Evolutionary conservation across 2,113 vertebrate genomes (phyloP).

Genomic region (Datnioides undecimradiatus): DNA sequence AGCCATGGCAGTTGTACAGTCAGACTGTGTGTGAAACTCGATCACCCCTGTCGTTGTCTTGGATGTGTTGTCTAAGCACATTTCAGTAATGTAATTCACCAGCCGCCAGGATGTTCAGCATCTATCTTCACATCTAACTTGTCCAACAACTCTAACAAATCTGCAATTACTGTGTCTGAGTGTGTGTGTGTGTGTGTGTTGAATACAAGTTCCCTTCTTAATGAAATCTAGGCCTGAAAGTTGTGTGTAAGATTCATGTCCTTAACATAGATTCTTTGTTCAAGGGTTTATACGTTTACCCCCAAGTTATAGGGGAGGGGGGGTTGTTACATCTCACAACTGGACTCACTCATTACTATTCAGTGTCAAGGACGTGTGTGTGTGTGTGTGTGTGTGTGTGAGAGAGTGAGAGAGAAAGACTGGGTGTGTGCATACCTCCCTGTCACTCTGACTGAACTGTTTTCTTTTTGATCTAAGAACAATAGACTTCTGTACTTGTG

Average conservation of each 20-base stretch:
- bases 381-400: slow-evolving; percentile 41
- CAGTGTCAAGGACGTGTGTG: slow-evolving; percentile 71
- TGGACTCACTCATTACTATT: slow-evolving; percentile 81
- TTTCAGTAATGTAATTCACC: slow-evolving; percentile 77
- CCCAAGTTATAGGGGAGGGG: slow-evolving; percentile 18
- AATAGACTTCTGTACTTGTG: slow-evolving; percentile 86
- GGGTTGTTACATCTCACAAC: slow-evolving; percentile 47
- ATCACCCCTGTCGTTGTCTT: slow-evolving; percentile 62
- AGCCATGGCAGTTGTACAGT: slow-evolving; percentile 75
- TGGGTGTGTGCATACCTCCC: slow-evolving; percentile 58
- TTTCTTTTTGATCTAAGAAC: slow-evolving; percentile 78
- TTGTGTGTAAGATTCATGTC: slow-evolving; percentile 42
- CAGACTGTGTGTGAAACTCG: slow-evolving; percentile 59
- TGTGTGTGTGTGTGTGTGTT: slow-evolving; percentile 37
- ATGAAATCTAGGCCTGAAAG: slow-evolving; percentile 43
- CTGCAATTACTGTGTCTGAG: slow-evolving; percentile 42
- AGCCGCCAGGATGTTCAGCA: slow-evolving; percentile 66
- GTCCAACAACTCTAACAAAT: slow-evolving; percentile 49
- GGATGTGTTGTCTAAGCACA: slow-evolving; percentile 73
- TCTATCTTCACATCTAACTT: slow-evolving; percentile 60
- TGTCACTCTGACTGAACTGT: slow-evolving; percentile 67
- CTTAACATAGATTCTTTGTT: slow-evolving; percentile 42
- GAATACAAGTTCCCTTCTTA: slow-evolving; percentile 38
- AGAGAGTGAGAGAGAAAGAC: background rate
- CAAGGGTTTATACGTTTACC: slow-evolving; percentile 45